phyloP scores from a whole-genome alignment of 2,113 vertebrate genomes.

The Otocyon megalotis region DNA sequence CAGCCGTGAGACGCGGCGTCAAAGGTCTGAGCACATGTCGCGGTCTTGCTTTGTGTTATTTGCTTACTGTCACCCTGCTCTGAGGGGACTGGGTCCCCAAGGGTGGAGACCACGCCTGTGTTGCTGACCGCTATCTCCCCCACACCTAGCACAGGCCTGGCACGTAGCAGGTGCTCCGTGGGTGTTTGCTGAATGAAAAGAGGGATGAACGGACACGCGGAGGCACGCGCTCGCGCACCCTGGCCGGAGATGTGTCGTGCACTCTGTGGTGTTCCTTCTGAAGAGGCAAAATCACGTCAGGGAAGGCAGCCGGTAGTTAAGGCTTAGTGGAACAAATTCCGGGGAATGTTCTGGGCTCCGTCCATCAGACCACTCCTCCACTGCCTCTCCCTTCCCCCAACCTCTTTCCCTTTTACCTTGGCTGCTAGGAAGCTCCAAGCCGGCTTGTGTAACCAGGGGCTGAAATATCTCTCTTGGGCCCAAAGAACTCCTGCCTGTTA shows the following conservation, averaged over 20 bases:
- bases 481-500: fast-evolving
- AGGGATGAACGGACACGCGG: fast-evolving
- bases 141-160: background rate
- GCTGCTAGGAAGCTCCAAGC: slow-evolving; percentile 26
- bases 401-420: background rate
- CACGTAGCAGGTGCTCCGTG: fast-evolving
- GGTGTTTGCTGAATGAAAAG: background rate
- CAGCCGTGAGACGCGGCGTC: fast-evolving
- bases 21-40: background rate
- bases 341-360: fast-evolving
- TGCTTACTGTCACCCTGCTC: background rate
- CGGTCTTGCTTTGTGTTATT: too few species aligned
- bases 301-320: fast-evolving
- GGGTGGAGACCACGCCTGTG: fast-evolving
- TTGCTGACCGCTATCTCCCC: background rate
- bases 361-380: background rate
- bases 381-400: background rate
- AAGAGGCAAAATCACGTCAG: background rate
- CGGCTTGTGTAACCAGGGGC: too few species aligned
- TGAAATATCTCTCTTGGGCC: fast-evolving
- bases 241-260: fast-evolving
- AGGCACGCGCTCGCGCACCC: fast-evolving
- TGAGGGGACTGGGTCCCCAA: fast-evolving
- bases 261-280: fast-evolving
- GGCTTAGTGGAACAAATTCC: fast-evolving